These are phyloP conservation scores for Alviniconcha marisindica DNA, from an alignment of 1,140 invertebrate species.

Conservation along the genomic window DNA sequence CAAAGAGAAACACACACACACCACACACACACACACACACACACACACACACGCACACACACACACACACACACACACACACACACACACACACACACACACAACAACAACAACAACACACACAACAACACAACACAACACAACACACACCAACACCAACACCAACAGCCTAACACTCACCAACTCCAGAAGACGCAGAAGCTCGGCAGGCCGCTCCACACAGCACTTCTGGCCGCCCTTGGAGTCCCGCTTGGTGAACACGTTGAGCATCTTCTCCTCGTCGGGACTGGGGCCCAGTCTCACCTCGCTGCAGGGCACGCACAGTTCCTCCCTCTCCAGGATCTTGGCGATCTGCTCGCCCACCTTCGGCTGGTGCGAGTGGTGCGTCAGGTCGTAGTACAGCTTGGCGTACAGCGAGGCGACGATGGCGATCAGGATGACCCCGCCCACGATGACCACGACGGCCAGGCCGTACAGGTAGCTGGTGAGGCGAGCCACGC, in stretches of 20 bases:
- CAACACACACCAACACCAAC: neutral
- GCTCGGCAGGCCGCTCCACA: conserved; percentile 60
- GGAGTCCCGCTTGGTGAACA: conserved; percentile 52
- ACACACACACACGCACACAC: conserved; percentile 21
- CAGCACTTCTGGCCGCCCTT: conserved; percentile 57
- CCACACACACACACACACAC: conserved; percentile 3
- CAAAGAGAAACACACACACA: neutral
- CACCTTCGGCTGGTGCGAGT: conserved; percentile 66
- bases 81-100: conserved; percentile 23
- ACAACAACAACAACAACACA: neutral
- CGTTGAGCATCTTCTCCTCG: conserved; percentile 58
- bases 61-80: conserved; percentile 16
- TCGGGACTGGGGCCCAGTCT: conserved; percentile 61
- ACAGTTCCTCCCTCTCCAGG: conserved; percentile 60
- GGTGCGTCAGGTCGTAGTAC: conserved; percentile 58
- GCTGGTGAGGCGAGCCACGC: conserved; percentile 46
- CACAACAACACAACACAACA: neutral
- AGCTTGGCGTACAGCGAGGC: conserved; percentile 61
- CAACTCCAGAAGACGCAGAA: conserved; percentile 60
- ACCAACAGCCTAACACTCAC: conserved; percentile 51
- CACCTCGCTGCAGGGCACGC: conserved; percentile 60
- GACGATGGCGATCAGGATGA: conserved; percentile 59
- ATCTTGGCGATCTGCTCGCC: conserved; percentile 63
- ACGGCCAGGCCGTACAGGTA: conserved; percentile 58
- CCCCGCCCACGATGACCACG: conserved; percentile 53